phyloP scores from a whole-genome alignment of 2,797 vertebrate genomes.

The Danio aesculapii region DNA sequence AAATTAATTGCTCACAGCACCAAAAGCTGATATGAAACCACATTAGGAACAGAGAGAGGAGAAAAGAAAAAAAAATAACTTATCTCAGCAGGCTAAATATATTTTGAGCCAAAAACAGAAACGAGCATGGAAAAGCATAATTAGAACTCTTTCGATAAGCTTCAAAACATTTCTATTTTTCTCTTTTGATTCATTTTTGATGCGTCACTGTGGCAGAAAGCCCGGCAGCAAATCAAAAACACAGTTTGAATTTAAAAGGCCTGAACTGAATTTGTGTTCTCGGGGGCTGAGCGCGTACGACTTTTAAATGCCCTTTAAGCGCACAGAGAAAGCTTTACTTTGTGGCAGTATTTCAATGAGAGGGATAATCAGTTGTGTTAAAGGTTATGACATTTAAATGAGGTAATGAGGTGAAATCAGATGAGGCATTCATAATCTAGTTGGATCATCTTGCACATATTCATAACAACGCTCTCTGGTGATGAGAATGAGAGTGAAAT shows the following conservation, averaged over 20 bases:
- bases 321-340: conserved; percentile 46
- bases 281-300: conserved; percentile 23
- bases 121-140: background rate
- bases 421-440: conserved; percentile 57
- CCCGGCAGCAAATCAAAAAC: conserved; percentile 47
- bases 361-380: conserved; percentile 60
- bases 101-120: conserved; percentile 20
- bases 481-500: conserved; percentile 34
- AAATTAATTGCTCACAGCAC: conserved; percentile 38
- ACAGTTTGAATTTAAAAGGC: conserved; percentile 25
- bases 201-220: conserved; percentile 29
- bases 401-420: conserved; percentile 63
- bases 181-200: conserved; percentile 31
- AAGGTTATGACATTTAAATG: conserved; percentile 68
- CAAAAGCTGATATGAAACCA: conserved; percentile 36
- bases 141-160: conserved; percentile 19
- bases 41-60: background rate
- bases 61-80: too few species aligned
- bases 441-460: conserved; percentile 55
- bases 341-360: conserved; percentile 60
- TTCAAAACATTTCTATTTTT: conserved; percentile 7
- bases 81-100: conserved; percentile 2
- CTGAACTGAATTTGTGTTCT: background rate
- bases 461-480: conserved; percentile 39
- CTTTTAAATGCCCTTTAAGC: conserved; percentile 57